Percentiles rank a stretch among this genome's conserved stretches.
Evolutionary conservation across 2,888 invertebrate species (phyloP).

Genomic region (Tetranychus truncatus): DNA sequence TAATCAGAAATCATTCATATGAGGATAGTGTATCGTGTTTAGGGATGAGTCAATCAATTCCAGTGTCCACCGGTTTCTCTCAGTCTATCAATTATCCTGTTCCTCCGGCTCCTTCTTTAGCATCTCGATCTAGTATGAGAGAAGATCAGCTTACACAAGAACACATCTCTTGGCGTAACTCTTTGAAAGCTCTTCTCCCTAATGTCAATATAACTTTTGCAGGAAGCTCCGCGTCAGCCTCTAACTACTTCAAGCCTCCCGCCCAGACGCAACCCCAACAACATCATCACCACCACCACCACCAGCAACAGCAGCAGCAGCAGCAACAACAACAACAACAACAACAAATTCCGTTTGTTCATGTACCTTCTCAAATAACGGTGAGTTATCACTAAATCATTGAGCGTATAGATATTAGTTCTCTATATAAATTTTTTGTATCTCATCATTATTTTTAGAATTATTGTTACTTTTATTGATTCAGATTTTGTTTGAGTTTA

Average conservation of each 20-base stretch:
- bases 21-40: not conserved
- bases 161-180: constrained; percentile 5
- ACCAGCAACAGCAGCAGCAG: constrained; percentile 4
- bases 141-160: not conserved
- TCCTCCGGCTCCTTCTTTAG: not conserved
- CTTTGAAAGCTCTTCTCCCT: constrained; percentile 9
- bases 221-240: not conserved
- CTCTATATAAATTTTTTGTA: too few relatives aligned
- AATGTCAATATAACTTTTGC: constrained; percentile 14
- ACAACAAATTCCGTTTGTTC: not conserved
- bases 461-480: too few relatives aligned
- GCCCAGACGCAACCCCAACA: not conserved
- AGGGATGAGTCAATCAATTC: constrained; percentile 4
- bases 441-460: too few relatives aligned
- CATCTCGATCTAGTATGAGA: not conserved
- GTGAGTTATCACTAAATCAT: not conserved
- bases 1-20: constrained; percentile 14
- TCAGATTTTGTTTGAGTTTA: too few relatives aligned
- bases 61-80: not conserved
- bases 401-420: not conserved
- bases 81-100: not conserved
- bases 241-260: not conserved
- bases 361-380: not conserved
- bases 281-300: not conserved
- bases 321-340: not conserved